Evolutionary conservation across 2,888 invertebrate species (phyloP).

Genomic region (Gymnosoma rotundatum): DNA sequence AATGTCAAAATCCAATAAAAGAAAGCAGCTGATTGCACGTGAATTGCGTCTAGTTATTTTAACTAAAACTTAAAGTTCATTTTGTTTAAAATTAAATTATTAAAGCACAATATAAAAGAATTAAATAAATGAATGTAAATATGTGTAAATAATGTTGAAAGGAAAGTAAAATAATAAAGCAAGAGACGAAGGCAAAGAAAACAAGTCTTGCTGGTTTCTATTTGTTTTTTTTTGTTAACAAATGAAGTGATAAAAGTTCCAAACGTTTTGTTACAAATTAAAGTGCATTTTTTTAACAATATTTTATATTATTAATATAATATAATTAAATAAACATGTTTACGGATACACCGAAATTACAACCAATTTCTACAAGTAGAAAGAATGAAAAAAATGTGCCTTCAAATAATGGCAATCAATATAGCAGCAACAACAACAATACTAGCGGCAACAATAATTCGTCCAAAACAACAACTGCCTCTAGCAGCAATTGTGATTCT

Average conservation of each 20-base stretch:
- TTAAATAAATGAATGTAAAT: too few relatives aligned
- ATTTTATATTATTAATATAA: neutral
- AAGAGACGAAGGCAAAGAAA: neutral
- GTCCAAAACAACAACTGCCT: constrained; percentile 28
- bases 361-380: constrained; percentile 69
- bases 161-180: neutral
- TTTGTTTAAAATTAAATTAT: constrained; percentile 27
- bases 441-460: constrained; percentile 8
- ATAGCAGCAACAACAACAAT: constrained; percentile 21
- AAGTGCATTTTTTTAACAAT: neutral
- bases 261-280: neutral
- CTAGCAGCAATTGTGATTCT: neutral
- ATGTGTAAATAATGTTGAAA: neutral
- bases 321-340: constrained; percentile 45
- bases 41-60: constrained; percentile 33
- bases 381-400: constrained; percentile 51
- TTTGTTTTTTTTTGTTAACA: neutral
- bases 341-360: constrained; percentile 70
- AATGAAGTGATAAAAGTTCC: constrained; percentile 22
- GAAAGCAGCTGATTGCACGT: constrained; percentile 52
- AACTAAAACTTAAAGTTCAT: constrained; percentile 30
- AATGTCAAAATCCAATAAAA: constrained; percentile 54
- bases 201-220: neutral
- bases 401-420: constrained; percentile 41
- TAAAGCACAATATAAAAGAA: neutral